Evolutionary conservation across 1,140 invertebrate species (phyloP), one percentile per base, ranked within the genome.

Genomic region (Diabrotica virgifera): DNA sequence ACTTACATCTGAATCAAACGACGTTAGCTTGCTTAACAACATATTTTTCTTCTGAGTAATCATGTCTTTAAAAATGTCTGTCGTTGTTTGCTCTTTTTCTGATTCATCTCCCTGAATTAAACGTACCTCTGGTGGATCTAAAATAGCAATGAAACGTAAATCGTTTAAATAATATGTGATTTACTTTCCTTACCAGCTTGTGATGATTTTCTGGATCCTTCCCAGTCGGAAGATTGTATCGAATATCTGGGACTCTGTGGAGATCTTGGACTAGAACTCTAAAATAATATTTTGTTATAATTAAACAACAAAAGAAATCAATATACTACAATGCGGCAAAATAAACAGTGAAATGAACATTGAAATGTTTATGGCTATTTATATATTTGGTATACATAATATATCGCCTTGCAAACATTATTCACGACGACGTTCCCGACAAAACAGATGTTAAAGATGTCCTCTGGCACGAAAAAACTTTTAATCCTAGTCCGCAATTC

Each of bases 1-100:
- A 82, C 85, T 87, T 82, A 95, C 93, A 80, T 96, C 93, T 0
- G 92, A 92, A 74, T 95, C 93, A 67, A 94, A 89, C 0, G 93
- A 95, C 6, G 91, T 93, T 52, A 95, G 81, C 80, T 93, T 93
- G 74, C 89, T 92, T 66, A 95, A 85, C 58, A 96, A 83, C 70
- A 92, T 87, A 74, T 92, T 92, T 70, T 93, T 86, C 77, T 95
- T 95, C 69, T 91, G 91, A 67, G 90, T 91, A 70, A 95, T 86
- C 82, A 95, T 90, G 72, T 95, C 93, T 70, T 93, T 86, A 75
- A 95, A 91, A 84, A 94, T 92, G 69, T 94, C 92, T 3, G 90
- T 86, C 0, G 90, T 89, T 6, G 89, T 90, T n/a, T 84, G 84
- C 54, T 87, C 86, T 24, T 82, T 85, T 63, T 73, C 81, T 69